Evolutionary conservation across 2,113 vertebrate genomes (phyloP).

Genomic region (Dipodomys merriami): DNA sequence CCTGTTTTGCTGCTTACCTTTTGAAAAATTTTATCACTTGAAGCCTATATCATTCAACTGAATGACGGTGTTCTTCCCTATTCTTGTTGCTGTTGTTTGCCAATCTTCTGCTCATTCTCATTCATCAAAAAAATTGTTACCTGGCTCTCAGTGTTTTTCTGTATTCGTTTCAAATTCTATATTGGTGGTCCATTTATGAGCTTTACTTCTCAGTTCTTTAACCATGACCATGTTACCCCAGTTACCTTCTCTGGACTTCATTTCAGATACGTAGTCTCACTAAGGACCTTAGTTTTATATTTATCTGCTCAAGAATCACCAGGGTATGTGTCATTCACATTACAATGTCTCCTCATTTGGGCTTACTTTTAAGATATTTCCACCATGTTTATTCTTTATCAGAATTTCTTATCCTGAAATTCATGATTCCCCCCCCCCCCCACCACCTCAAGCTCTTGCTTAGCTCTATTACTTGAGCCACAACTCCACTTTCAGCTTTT

Average conservation of each 20-base stretch:
- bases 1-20: background rate
- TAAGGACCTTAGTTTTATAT: background rate
- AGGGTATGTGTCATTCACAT: background rate
- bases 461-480: too few species aligned
- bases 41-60: background rate
- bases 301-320: background rate
- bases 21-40: constrained; percentile 4
- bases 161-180: background rate
- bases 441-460: too few species aligned
- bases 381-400: background rate
- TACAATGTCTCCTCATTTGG: background rate
- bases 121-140: background rate
- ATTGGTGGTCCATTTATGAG: background rate
- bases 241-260: background rate
- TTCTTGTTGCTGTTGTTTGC: background rate
- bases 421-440: too few species aligned
- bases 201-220: background rate
- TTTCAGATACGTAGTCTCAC: background rate
- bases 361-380: too few species aligned
- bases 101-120: background rate
- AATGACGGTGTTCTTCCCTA: background rate
- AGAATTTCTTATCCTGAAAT: background rate
- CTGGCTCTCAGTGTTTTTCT: background rate
- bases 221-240: background rate
- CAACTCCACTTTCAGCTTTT: too few species aligned